Conservation (phyloP, 2,797 vertebrate genomes). For the Trichosurus vulpecula region DNA sequence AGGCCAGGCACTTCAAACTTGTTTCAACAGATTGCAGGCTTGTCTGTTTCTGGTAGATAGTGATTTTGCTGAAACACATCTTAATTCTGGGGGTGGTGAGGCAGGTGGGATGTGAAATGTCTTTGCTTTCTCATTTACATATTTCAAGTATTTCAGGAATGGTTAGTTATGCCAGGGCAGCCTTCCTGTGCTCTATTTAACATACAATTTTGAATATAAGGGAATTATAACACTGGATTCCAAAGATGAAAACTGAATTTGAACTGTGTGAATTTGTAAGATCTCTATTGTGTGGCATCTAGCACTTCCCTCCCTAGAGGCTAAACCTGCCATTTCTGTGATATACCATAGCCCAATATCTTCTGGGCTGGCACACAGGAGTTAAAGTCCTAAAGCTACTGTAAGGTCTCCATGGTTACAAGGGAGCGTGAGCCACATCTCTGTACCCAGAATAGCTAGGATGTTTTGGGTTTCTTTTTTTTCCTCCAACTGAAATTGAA, state of each 20-base stretch:
- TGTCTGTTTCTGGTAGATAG: slow-evolving; percentile 8
- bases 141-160: slow-evolving; percentile 10
- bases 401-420: slow-evolving; percentile 84
- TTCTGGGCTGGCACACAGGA: slow-evolving; percentile 53
- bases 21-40: background rate
- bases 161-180: background rate
- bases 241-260: slow-evolving; percentile 15
- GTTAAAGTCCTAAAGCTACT: slow-evolving; percentile 64
- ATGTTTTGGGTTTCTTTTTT: slow-evolving; percentile 47
- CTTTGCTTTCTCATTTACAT: background rate
- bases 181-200: slow-evolving; percentile 25
- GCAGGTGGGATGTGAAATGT: slow-evolving; percentile 10
- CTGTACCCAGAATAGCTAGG: slow-evolving; percentile 70
- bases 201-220: slow-evolving; percentile 29
- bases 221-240: background rate
- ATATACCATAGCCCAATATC: slow-evolving; percentile 47
- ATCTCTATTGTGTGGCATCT: background rate
- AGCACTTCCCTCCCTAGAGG: slow-evolving; percentile 8
- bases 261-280: background rate
- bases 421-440: slow-evolving; percentile 62
- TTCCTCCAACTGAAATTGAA: slow-evolving; percentile 61
- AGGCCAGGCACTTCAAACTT: slow-evolving; percentile 17
- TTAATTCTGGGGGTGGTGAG: background rate
- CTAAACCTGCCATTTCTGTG: slow-evolving; percentile 18
- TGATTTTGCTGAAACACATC: background rate